phyloP scores from a whole-genome alignment of 2,113 vertebrate species.

The Ornithorhynchus anatinus region DNA sequence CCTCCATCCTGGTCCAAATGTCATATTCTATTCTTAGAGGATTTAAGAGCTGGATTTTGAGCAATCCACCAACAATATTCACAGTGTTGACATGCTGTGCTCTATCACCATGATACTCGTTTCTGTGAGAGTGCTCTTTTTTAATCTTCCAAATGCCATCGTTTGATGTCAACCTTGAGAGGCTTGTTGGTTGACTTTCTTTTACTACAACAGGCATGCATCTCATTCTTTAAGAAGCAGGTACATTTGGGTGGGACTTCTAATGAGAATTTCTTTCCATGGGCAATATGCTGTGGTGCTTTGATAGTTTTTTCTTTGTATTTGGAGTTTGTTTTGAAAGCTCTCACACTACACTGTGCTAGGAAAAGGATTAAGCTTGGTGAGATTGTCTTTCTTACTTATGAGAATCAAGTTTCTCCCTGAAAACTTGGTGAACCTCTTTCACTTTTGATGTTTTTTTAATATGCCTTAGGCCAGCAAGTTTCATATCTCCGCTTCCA shows the following conservation, averaged over 20 bases:
- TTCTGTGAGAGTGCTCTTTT: too few relatives aligned
- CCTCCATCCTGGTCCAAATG: too few relatives aligned
- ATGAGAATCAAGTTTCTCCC: slow-evolving; percentile 54
- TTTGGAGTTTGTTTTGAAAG: slow-evolving; percentile 42
- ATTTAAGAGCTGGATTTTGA: too few relatives aligned
- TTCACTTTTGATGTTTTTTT: slow-evolving; percentile 54
- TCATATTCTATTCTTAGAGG: too few relatives aligned
- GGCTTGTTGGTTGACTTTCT: neutral
- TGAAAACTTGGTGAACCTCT: slow-evolving; percentile 59
- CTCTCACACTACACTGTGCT: slow-evolving; percentile 27
- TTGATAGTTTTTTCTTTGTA: slow-evolving; percentile 54
- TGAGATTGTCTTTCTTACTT: slow-evolving; percentile 37
- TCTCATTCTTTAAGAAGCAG: too few relatives aligned
- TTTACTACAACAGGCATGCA: accelerated
- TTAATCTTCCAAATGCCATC: too few relatives aligned
- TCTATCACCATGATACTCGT: too few relatives aligned
- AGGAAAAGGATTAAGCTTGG: slow-evolving; percentile 47
- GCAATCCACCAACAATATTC: too few relatives aligned
- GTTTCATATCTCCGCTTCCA: slow-evolving; percentile 54
- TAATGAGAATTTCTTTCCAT: slow-evolving; percentile 51
- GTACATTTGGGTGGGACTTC: too few relatives aligned
- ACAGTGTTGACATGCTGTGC: too few relatives aligned
- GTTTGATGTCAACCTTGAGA: slow-evolving; percentile 51
- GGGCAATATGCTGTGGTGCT: slow-evolving; percentile 47
- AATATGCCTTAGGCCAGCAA: slow-evolving; percentile 33